Base-by-base conservation (phyloP, 2,888 invertebrate genomes). In the Andrena camellia region DNA sequence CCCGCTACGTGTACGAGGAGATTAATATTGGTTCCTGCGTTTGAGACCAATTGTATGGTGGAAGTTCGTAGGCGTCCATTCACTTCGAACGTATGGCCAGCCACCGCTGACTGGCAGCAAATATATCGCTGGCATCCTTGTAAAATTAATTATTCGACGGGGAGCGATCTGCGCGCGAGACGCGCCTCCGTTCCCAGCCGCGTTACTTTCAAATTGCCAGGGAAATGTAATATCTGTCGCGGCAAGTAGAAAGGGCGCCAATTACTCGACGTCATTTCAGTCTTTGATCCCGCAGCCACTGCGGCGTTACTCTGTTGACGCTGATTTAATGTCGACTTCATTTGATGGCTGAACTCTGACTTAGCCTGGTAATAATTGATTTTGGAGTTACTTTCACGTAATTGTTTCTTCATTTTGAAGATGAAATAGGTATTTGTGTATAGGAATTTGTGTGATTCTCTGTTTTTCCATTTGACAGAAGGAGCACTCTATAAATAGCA, bases 11-110 rank as follows among this genome's bases (percentile, higher is more conserved):
- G 74, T 50, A 17, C 63, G 10, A 57, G 48, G 62, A 82, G 81
- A 82, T 82, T 82, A 82, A 82, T 81, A 82, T 71, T 57, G 66
- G 70, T 48, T 42, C 48, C 81, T 76, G 81, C 64, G 82, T 72
- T 81, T 72, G 76, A 81, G 76, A 57, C 57, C 75, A 70, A 81
- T 81, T 81, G 69, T 81, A 52, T 76, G 17, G 26, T 64, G 81
- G 81, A 75, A 81, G 62, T 63, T 67, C 68, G 62, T 29, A 54
- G 57, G 29, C 72, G 60, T 42, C 50, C 72, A 63, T 67, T 81
- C 69, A 20, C 31, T 71, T 63, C 31, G 57, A 59, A 67, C 29
- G 23, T 20, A 59, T n/a, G 35, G 26, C 33, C 20, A 8, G 3
- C 6, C 33, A 10, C 57, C 52, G n/a, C 17, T 1, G 13, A 20